Conservation (phyloP, 2,797 vertebrate genomes). For the Sylvia borin region DNA sequence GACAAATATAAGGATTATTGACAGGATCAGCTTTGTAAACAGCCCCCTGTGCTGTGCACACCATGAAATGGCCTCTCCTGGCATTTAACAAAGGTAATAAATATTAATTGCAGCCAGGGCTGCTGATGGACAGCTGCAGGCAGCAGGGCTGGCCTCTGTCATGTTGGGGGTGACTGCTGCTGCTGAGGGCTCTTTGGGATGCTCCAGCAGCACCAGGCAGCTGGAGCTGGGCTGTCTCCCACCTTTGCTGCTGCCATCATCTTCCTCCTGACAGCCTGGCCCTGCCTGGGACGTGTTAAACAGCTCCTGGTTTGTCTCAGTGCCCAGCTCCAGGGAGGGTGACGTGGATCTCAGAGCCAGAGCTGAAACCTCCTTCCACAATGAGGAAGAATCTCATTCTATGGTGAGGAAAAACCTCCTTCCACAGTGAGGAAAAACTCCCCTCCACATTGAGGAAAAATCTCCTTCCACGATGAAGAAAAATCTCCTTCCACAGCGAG, state of each 20-base stretch:
- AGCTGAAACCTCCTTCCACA: not conserved
- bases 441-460: not conserved
- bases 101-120: not conserved
- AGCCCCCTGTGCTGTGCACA: not conserved
- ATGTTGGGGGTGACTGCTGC: rapidly evolving
- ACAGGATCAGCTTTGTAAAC: not conserved
- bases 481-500: not conserved
- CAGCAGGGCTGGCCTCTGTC: not conserved
- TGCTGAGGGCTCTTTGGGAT: not conserved
- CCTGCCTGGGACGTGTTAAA: rapidly evolving
- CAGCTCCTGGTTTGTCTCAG: not conserved
- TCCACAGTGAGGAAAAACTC: not conserved
- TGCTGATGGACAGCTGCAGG: not conserved
- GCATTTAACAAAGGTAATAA: not conserved
- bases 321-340: not conserved
- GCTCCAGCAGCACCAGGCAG: not conserved
- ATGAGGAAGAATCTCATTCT: not conserved
- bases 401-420: not conserved
- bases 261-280: not conserved
- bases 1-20: not conserved
- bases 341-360: not conserved
- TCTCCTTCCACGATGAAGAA: not conserved
- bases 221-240: not conserved
- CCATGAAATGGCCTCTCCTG: not conserved
- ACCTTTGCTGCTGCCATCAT: not conserved